These are phyloP conservation scores for Siderastrea radians DNA, from an alignment of 92 coral and sea anemone genomes.

Conservation along the genomic window DNA sequence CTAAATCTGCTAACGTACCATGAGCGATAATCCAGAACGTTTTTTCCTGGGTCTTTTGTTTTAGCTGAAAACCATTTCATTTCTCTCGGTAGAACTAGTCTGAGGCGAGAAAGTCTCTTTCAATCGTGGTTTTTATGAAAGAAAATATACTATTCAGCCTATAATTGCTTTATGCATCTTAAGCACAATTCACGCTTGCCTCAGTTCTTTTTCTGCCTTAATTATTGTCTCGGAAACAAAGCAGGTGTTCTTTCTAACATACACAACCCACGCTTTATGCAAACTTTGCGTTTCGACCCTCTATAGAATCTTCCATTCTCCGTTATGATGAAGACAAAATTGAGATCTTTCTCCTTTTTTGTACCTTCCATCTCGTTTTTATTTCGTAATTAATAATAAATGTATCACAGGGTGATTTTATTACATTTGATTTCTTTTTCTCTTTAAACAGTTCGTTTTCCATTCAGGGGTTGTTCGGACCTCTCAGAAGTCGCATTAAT, in stretches of 20 bases:
- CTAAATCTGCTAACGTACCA: neutral
- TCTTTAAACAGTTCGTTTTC: neutral
- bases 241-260: conserved; percentile 28
- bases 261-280: conserved; percentile 33
- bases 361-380: neutral
- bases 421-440: neutral
- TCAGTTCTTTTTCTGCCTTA: conserved; percentile 10
- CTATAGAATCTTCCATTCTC: neutral
- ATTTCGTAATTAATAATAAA: neutral
- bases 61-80: neutral
- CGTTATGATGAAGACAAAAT: neutral
- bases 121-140: neutral
- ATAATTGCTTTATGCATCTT: conserved; percentile 1
- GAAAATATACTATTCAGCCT: neutral
- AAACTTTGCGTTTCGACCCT: neutral
- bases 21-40: neutral
- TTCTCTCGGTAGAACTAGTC: neutral
- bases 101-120: neutral
- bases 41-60: neutral
- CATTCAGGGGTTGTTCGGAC: neutral
- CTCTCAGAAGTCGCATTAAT: neutral
- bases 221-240: conserved; percentile 4
- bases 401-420: neutral
- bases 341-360: neutral
- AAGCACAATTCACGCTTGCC: neutral